Conservation (phyloP, 2,888 invertebrate genomes). For the Sisyra terminalis region DNA sequence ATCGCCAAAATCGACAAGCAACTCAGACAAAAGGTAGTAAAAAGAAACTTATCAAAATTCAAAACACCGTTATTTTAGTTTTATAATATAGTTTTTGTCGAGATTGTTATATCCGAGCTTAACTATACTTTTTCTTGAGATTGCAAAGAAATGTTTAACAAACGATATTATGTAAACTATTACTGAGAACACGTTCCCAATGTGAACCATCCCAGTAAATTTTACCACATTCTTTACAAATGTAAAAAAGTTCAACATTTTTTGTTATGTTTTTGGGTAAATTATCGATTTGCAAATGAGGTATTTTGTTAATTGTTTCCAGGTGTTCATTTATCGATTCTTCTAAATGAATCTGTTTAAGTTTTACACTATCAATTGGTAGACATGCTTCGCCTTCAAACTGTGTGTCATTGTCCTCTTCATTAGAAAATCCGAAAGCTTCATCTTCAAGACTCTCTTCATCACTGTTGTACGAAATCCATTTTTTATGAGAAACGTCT, state of each 20-base stretch:
- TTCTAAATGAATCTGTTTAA: background rate
- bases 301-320: background rate
- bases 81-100: too few species aligned
- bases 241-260: constrained; percentile 29
- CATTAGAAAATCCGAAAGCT: constrained; percentile 25
- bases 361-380: constrained; percentile 10
- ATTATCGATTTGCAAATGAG: constrained; percentile 12
- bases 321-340: background rate
- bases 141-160: background rate
- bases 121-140: too few species aligned
- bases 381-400: constrained; percentile 22
- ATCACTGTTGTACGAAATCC: constrained; percentile 10
- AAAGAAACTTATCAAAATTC: too few species aligned
- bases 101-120: too few species aligned
- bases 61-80: too few species aligned
- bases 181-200: constrained; percentile 20
- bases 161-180: constrained; percentile 22
- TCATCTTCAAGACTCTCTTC: constrained; percentile 20
- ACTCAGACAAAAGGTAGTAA: too few species aligned
- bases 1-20: too few species aligned
- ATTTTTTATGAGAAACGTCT: background rate
- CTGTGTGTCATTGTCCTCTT: constrained; percentile 16
- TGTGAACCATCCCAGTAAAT: constrained; percentile 48
- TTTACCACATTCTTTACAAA: constrained; percentile 60
- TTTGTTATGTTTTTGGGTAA: constrained; percentile 27